phyloP scores from a whole-genome alignment of 30 jellyfish, hydroid and myxozoan species.

The Sanderia malayensis region DNA sequence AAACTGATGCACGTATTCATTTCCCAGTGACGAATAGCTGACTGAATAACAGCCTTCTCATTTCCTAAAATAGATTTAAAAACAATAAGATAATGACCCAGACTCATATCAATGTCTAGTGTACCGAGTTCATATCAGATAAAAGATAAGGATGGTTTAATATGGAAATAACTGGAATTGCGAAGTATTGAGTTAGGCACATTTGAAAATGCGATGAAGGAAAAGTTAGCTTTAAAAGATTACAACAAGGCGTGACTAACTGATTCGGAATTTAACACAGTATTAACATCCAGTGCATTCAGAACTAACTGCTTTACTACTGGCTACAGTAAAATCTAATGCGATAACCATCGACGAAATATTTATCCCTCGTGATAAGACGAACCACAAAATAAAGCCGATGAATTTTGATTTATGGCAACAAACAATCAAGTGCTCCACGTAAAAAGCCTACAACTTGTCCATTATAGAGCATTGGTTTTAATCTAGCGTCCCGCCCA shows the following conservation, averaged over 20 bases:
- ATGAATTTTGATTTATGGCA: background rate
- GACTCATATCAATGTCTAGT: too few species aligned
- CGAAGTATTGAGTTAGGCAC: background rate
- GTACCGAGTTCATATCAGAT: background rate
- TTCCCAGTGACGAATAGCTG: constrained; percentile 70
- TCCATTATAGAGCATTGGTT: too few species aligned
- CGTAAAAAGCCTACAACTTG: too few species aligned
- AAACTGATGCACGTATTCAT: constrained; percentile 58
- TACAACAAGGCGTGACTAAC: constrained; percentile 23
- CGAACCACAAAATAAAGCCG: background rate
- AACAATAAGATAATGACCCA: background rate
- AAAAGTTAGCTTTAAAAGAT: background rate
- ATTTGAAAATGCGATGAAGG: background rate
- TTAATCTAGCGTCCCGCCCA: too few species aligned
- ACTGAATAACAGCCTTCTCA: constrained; percentile 53
- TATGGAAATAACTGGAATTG: background rate
- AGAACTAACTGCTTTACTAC: constrained; percentile 39
- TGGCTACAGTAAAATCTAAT: constrained; percentile 11
- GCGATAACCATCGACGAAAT: constrained; percentile 4
- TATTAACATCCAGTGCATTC: background rate
- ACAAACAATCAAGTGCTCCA: background rate
- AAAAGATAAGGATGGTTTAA: background rate
- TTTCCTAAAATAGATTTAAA: constrained; percentile 13
- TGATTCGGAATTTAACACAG: constrained; percentile 9
- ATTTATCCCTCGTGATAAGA: background rate